phyloP scores from a whole-genome alignment of 2,888 invertebrate species.

The Drosophila meridionalis region DNA sequence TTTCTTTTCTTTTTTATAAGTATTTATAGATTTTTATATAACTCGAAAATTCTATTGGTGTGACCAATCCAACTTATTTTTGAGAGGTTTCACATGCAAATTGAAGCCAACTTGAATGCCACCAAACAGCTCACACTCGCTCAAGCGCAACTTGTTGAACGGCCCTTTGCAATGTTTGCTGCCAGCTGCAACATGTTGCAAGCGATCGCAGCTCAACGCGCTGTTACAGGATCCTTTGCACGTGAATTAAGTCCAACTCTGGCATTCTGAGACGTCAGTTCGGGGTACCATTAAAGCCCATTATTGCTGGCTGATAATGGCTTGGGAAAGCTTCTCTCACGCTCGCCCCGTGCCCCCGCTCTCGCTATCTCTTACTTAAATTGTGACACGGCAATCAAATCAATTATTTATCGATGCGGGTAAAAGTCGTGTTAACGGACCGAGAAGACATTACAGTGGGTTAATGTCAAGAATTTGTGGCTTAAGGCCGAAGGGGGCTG shows the following conservation, averaged over 20 bases:
- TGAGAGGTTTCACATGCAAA: not conserved
- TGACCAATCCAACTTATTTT: not conserved
- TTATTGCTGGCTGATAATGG: slow-evolving; percentile 51
- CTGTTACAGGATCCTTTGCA: slow-evolving; percentile 46
- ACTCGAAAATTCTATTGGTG: no score
- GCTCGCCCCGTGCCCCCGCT: not conserved
- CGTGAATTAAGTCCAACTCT: slow-evolving; percentile 24
- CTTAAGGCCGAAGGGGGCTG: slow-evolving; percentile 5
- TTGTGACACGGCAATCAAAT: slow-evolving; percentile 69
- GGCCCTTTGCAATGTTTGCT: slow-evolving; percentile 28
- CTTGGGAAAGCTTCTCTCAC: slow-evolving; percentile 64
- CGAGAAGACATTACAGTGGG: slow-evolving; percentile 29
- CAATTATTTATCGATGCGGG: slow-evolving; percentile 69
- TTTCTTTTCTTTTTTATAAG: no score
- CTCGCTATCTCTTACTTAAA: slow-evolving; percentile 43
- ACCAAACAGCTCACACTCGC: not conserved
- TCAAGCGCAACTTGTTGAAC: not conserved
- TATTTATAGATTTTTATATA: not conserved
- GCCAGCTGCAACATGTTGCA: slow-evolving; percentile 54
- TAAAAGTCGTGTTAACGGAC: slow-evolving; percentile 70
- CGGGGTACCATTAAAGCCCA: slow-evolving; percentile 47
- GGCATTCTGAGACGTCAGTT: slow-evolving; percentile 27
- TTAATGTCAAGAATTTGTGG: slow-evolving; percentile 54
- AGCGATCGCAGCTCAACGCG: slow-evolving; percentile 17
- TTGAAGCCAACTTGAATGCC: not conserved